These are phyloP conservation scores for Elaphurus davidianus DNA, from an alignment of 2,113 vertebrate genomes.

Conservation along the genomic window DNA sequence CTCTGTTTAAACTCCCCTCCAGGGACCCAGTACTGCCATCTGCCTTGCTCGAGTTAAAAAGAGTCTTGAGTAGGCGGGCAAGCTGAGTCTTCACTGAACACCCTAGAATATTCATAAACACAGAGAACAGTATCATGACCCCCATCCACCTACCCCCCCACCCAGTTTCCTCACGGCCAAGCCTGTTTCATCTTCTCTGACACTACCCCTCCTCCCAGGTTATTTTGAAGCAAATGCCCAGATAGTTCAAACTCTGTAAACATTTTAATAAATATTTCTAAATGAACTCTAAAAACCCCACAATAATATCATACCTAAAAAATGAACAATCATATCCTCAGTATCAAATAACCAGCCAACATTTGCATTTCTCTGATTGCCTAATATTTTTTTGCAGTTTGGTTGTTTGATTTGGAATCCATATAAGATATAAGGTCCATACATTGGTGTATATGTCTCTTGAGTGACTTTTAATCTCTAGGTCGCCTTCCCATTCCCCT, in stretches of 20 bases:
- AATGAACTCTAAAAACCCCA: neutral
- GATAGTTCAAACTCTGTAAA: neutral
- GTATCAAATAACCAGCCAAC: neutral
- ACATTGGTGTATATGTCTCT: neutral
- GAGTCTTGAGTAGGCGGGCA: neutral
- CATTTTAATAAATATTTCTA: neutral
- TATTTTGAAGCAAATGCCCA: neutral
- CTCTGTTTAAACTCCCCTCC: neutral
- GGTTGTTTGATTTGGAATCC: neutral
- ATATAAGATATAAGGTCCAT: neutral
- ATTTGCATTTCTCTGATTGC: neutral
- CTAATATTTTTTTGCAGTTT: neutral
- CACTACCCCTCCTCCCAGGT: neutral
- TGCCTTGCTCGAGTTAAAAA: neutral
- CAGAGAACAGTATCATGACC: neutral
- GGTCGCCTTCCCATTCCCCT: neutral
- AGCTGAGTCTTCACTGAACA: neutral
- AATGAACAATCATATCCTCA: neutral
- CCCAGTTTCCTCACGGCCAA: neutral
- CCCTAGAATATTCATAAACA: neutral
- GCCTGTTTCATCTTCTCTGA: neutral
- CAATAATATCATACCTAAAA: neutral
- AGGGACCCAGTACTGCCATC: neutral
- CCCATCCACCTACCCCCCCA: accelerated
- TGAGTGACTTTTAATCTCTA: neutral